These are phyloP conservation scores for Arizona elegans DNA, from an alignment of 2,113 vertebrate genomes.

Conservation along the genomic window DNA sequence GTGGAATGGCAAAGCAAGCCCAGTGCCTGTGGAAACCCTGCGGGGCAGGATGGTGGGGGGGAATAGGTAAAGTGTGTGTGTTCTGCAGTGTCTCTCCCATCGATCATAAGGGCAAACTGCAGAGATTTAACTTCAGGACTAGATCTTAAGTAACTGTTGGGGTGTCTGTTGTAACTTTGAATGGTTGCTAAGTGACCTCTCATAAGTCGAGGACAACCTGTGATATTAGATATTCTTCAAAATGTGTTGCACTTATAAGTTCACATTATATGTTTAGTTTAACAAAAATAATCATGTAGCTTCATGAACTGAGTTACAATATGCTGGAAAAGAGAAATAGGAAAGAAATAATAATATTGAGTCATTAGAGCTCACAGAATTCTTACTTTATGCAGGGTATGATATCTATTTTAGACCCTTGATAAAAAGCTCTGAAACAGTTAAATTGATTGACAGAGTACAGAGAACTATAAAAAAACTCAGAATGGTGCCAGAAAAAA, in stretches of 20 bases:
- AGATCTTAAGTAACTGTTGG: not conserved
- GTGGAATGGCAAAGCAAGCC: too few relatives aligned
- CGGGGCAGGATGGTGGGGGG: too few relatives aligned
- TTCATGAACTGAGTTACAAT: not conserved
- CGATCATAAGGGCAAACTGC: not conserved
- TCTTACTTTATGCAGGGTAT: not conserved
- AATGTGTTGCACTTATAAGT: not conserved
- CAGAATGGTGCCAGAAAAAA: not conserved
- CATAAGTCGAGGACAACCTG: not conserved
- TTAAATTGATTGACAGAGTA: slow-evolving; percentile 4
- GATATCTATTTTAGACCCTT: not conserved
- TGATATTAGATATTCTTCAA: not conserved
- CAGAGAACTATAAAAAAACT: not conserved
- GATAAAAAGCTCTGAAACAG: not conserved
- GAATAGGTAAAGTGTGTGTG: too few relatives aligned
- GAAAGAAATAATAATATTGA: not conserved
- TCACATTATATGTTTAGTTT: not conserved
- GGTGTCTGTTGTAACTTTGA: not conserved
- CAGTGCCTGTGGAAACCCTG: too few relatives aligned
- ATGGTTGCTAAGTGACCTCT: not conserved
- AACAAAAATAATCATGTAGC: not conserved
- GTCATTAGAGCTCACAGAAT: not conserved
- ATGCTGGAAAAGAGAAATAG: not conserved
- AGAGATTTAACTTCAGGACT: not conserved
- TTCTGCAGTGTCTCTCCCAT: not conserved